A percentile compares a stretch with the other conserved stretches of the same genome.
These are phyloP conservation scores for Galerucella nymphaeae DNA, from an alignment of 2,888 invertebrate genomes.

Conservation along the genomic window DNA sequence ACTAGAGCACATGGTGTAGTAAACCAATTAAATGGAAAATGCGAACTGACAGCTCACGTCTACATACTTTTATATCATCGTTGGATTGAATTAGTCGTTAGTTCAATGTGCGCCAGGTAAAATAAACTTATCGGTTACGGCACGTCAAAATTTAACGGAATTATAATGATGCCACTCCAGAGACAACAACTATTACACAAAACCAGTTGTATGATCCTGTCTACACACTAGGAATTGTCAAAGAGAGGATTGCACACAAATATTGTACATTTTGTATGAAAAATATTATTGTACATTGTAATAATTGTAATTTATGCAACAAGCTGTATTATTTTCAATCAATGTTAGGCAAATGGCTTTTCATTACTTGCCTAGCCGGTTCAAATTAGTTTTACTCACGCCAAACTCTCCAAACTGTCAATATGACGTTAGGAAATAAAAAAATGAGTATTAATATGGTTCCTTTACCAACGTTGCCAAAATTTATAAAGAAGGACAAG, in stretches of 20 bases:
- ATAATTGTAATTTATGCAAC: no score
- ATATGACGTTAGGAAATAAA: no score
- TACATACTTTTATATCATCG: constrained; percentile 52
- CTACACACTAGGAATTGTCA: neutral
- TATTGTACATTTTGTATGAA: neutral
- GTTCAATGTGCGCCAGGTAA: constrained; percentile 39
- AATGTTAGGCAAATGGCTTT: no score
- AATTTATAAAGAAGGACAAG: no score
- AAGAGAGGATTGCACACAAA: neutral
- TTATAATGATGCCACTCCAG: neutral
- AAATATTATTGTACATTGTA: no score
- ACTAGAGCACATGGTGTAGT: constrained; percentile 47
- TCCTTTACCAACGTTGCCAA: no score
- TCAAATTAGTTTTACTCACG: no score
- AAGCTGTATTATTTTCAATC: no score
- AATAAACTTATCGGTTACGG: constrained; percentile 40
- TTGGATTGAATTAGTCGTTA: constrained; percentile 48
- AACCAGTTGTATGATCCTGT: neutral
- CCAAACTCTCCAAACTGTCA: no score
- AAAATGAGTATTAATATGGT: no score
- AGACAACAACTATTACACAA: neutral
- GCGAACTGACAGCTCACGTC: constrained; percentile 54
- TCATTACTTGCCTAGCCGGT: no score
- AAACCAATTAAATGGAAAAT: constrained; percentile 58
- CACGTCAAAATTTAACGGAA: constrained; percentile 26